Percentiles rank a stretch among this genome's conserved stretches.
These are phyloP conservation scores for Dallia pectoralis DNA, from an alignment of 2,797 vertebrate species.

Conservation along the genomic window DNA sequence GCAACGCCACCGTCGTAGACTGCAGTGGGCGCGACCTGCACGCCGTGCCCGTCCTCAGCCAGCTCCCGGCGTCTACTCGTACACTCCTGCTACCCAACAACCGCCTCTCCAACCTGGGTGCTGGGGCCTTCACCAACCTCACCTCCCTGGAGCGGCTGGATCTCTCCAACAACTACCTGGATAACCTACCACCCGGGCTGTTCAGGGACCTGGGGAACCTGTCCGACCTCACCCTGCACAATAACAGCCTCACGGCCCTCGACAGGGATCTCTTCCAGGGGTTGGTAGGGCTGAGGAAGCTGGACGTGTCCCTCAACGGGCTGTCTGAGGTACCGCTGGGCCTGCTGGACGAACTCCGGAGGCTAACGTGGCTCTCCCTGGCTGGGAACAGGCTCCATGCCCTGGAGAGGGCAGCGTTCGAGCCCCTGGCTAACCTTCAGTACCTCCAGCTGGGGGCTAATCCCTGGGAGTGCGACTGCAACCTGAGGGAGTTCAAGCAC, in stretches of 20 bases:
- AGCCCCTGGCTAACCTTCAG: conserved; percentile 89
- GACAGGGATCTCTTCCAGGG: conserved; percentile 87
- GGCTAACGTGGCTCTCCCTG: conserved; percentile 89
- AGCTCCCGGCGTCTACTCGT: conserved; percentile 84
- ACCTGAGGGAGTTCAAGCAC: conserved; percentile 95
- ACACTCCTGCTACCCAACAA: conserved; percentile 94
- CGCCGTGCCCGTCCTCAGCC: conserved; percentile 80
- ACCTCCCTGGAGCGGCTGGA: conserved; percentile 90
- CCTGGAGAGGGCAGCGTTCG: conserved; percentile 92
- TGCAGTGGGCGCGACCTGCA: conserved; percentile 88
- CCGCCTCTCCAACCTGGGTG: conserved; percentile 83
- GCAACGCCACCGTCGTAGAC: conserved; percentile 83
- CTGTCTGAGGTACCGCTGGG: conserved; percentile 87
- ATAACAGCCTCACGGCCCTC: conserved; percentile 92
- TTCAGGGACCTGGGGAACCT: conserved; percentile 90
- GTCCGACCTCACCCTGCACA: conserved; percentile 87
- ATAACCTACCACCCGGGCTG: conserved; percentile 87
- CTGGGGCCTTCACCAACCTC: conserved; percentile 86
- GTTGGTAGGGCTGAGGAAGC: conserved; percentile 78
- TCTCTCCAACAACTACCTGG: conserved; percentile 97
- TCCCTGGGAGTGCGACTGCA: conserved; percentile 98
- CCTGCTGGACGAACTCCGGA: conserved; percentile 85
- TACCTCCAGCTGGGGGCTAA: conserved; percentile 92
- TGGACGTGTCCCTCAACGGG: conserved; percentile 94
- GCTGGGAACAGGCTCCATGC: conserved; percentile 90